Conservation (phyloP, 2,113 vertebrate genomes). For the Perca flavescens region DNA sequence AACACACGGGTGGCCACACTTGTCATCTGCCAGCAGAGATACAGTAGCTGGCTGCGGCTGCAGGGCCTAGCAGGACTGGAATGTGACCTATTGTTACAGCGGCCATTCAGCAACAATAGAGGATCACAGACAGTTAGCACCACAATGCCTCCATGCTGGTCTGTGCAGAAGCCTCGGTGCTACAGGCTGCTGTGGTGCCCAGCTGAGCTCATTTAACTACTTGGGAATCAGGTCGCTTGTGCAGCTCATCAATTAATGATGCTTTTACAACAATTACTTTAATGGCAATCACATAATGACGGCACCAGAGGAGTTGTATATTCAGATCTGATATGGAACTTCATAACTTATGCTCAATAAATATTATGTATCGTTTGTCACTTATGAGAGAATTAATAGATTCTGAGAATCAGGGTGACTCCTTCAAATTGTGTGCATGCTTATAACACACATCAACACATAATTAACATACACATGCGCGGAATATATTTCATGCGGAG, state of each 20-base stretch:
- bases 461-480: background rate
- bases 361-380: constrained; percentile 3
- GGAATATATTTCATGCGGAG: too few relatives aligned
- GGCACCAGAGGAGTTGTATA: constrained; percentile 10
- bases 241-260: constrained; percentile 63
- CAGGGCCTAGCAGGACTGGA: constrained; percentile 64
- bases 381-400: background rate
- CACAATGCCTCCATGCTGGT: constrained; percentile 77
- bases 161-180: constrained; percentile 53
- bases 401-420: background rate
- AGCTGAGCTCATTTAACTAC: constrained; percentile 57
- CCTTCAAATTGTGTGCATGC: background rate
- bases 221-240: constrained; percentile 78
- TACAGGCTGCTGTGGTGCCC: constrained; percentile 29
- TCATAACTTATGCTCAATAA: constrained; percentile 15
- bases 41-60: constrained; percentile 29
- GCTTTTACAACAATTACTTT: constrained; percentile 64
- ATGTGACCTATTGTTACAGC: constrained; percentile 74
- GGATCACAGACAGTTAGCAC: constrained; percentile 73
- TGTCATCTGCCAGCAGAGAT: constrained; percentile 27
- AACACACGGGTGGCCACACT: constrained; percentile 10
- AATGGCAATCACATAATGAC: constrained; percentile 60
- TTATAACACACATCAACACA: background rate
- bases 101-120: constrained; percentile 68
- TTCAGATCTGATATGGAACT: constrained; percentile 16